phyloP scores from a whole-genome alignment of 2,797 vertebrate genomes.

The Netta rufina region DNA sequence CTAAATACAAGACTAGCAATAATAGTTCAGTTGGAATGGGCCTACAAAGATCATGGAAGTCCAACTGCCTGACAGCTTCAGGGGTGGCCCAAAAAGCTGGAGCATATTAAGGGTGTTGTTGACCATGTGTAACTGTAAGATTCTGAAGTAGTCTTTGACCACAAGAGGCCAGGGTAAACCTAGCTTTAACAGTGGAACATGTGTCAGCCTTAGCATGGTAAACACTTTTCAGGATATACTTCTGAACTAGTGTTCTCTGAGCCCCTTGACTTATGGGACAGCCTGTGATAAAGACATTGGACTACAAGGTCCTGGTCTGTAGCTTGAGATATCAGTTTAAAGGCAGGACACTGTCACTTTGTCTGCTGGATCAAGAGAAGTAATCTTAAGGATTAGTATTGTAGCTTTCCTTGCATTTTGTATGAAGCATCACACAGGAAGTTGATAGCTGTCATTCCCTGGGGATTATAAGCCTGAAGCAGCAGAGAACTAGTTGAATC shows the following conservation, averaged over 20 bases:
- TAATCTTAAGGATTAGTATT: neutral
- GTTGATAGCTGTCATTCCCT: fast-evolving
- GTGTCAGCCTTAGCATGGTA: neutral
- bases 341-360: neutral
- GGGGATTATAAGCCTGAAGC: fast-evolving
- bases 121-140: neutral
- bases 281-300: neutral
- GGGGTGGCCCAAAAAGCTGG: neutral
- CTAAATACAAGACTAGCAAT: neutral
- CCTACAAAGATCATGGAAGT: neutral
- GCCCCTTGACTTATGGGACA: neutral
- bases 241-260: neutral
- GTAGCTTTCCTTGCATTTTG: neutral
- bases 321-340: neutral
- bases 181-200: neutral
- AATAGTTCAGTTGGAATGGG: neutral
- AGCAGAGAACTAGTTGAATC: neutral
- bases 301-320: neutral
- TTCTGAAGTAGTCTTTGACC: neutral
- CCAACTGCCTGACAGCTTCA: neutral
- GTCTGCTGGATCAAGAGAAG: neutral
- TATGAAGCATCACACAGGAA: neutral
- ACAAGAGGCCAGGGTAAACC: neutral
- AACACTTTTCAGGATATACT: neutral
- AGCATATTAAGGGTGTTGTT: neutral